These are phyloP conservation scores for Eupeodes latifasciatus DNA, from an alignment of 2,888 invertebrate genomes.

Conservation along the genomic window DNA sequence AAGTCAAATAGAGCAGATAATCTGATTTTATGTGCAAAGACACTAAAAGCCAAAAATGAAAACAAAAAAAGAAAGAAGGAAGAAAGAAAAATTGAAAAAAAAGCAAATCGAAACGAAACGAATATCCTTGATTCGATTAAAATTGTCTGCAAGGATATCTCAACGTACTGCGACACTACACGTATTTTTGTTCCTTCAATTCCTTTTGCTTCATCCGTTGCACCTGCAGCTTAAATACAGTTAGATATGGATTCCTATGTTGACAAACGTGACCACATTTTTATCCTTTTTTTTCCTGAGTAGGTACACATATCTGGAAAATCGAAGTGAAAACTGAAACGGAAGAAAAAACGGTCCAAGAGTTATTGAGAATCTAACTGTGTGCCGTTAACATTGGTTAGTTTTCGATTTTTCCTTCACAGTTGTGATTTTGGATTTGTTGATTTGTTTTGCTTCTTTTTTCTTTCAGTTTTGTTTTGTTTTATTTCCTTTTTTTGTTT, in stretches of 20 bases:
- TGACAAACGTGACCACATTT: conserved; percentile 72
- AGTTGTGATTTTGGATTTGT: conserved; percentile 24
- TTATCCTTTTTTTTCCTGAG: conserved; percentile 29
- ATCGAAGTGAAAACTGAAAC: conserved; percentile 31
- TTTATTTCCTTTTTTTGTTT: conserved; percentile 15
- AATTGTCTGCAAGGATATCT: conserved; percentile 53
- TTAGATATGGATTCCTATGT: conserved; percentile 45
- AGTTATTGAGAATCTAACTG: conserved; percentile 35
- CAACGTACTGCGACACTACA: neutral
- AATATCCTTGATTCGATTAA: conserved; percentile 56
- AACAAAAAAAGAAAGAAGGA: neutral
- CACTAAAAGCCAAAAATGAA: conserved; percentile 22
- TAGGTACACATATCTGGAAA: neutral
- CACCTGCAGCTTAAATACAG: conserved; percentile 47
- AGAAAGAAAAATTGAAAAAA: neutral
- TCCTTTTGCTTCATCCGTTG: conserved; percentile 20
- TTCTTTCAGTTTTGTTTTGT: neutral
- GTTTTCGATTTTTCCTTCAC: conserved; percentile 59
- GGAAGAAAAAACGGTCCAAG: conserved; percentile 5
- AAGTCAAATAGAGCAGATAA: conserved; percentile 49
- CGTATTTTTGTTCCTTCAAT: neutral
- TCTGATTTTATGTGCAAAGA: conserved; percentile 51
- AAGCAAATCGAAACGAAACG: conserved; percentile 28
- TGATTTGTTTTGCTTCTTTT: conserved; percentile 31
- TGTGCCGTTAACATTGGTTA: conserved; percentile 34